Evolutionary conservation across 2,888 invertebrate species (phyloP).

Genomic region (Pachycephus smyrnensis): DNA sequence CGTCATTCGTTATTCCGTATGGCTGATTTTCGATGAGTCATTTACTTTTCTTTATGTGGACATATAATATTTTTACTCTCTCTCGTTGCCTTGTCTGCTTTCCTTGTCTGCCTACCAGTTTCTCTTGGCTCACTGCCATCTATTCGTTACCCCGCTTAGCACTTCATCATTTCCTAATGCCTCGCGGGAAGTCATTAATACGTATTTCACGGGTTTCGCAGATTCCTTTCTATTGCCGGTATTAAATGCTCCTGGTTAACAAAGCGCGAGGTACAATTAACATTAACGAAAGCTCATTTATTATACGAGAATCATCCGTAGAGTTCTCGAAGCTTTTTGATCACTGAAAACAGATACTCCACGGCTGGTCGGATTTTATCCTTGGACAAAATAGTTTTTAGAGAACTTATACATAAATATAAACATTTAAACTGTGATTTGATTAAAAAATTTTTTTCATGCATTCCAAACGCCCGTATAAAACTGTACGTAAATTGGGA

Average conservation of each 20-base stretch:
- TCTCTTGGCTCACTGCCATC: background rate
- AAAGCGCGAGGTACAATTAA: background rate
- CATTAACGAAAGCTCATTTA: background rate
- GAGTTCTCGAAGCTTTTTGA: background rate
- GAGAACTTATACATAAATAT: background rate
- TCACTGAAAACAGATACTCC: background rate
- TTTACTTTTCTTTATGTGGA: background rate
- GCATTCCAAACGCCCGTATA: too few relatives aligned
- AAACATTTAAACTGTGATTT: too few relatives aligned
- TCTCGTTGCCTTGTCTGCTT: background rate
- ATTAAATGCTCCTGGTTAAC: background rate
- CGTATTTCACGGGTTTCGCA: background rate
- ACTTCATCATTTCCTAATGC: background rate
- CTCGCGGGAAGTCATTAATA: background rate
- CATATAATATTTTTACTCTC: background rate
- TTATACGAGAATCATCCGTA: background rate
- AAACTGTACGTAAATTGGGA: too few relatives aligned
- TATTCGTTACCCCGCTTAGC: background rate
- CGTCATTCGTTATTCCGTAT: background rate
- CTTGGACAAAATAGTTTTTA: background rate
- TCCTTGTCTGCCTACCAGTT: background rate
- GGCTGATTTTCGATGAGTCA: background rate
- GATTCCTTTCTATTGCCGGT: background rate
- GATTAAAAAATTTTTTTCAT: too few relatives aligned
- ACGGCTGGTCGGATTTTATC: background rate